Conservation (phyloP, 1,140 invertebrate genomes). For the Gryllus bimaculatus region DNA sequence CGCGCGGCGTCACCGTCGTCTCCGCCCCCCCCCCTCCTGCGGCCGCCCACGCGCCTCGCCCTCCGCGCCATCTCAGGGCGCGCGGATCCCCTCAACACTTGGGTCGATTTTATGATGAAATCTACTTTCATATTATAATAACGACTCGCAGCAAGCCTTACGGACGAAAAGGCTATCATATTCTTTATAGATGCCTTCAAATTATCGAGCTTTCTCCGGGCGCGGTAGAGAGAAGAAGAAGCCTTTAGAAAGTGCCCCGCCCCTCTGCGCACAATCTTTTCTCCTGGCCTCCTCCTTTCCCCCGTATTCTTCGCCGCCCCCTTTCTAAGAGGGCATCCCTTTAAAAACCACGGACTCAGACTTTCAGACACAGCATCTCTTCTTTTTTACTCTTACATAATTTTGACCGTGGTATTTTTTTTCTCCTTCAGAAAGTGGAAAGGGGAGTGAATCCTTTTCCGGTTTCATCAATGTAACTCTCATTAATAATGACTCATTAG, state of each 20-base stretch:
- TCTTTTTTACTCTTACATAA: background rate
- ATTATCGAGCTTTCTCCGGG: background rate
- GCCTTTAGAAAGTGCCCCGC: background rate
- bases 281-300: background rate
- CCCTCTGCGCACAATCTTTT: background rate
- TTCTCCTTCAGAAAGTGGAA: background rate
- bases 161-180: background rate
- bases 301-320: background rate
- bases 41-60: too few relatives aligned
- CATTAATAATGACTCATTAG: slow-evolving; percentile 5
- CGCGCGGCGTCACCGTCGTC: background rate
- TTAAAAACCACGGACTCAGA: background rate
- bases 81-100: background rate
- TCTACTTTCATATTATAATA: slow-evolving; percentile 6
- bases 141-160: background rate
- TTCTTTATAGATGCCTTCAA: slow-evolving; percentile 1
- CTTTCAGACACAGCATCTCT: slow-evolving; percentile 1
- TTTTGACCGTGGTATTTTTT: background rate
- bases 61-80: too few relatives aligned
- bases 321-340: background rate
- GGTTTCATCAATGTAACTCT: background rate
- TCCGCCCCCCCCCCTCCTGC: too few relatives aligned
- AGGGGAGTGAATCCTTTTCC: background rate
- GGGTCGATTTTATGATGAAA: slow-evolving; percentile 4
- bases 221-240: background rate